Percentiles rank a stretch among this genome's conserved stretches.
phyloP scores from a whole-genome alignment of 1,140 invertebrate genomes.

The Drosophila hydei region DNA sequence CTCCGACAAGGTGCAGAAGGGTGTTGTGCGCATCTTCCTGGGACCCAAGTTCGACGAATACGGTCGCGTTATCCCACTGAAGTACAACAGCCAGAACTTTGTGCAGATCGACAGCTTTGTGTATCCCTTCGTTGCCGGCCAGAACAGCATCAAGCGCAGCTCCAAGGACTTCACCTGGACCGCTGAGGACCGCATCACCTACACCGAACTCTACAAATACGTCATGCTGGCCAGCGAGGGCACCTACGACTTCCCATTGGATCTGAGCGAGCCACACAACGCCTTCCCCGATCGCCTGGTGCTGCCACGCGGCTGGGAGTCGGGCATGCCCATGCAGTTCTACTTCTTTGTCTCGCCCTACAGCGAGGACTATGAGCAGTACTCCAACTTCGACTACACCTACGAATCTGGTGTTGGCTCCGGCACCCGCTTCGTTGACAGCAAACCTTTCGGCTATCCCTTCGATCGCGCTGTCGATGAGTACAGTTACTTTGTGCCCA shows the following conservation, averaged over 20 bases:
- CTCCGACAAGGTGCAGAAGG: conserved; percentile 84
- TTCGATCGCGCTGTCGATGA: conserved; percentile 84
- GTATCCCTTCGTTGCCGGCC: conserved; percentile 87
- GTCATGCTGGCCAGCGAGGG: conserved; percentile 85
- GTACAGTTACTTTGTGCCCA: conserved; percentile 78
- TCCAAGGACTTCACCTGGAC: conserved; percentile 88
- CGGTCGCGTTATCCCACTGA: conserved; percentile 85
- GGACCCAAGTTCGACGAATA: conserved; percentile 86
- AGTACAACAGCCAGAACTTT: conserved; percentile 87
- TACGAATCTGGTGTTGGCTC: conserved; percentile 68
- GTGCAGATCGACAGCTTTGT: conserved; percentile 89
- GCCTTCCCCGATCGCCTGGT: conserved; percentile 86
- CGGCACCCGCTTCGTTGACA: conserved; percentile 72
- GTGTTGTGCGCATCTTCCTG: conserved; percentile 85
- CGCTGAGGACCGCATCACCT: conserved; percentile 87
- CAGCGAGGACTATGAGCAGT: conserved; percentile 69
- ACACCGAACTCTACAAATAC: conserved; percentile 86
- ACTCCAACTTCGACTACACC: conserved; percentile 64
- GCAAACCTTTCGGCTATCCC: conserved; percentile 82
- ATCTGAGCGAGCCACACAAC: conserved; percentile 84
- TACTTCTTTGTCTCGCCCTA: conserved; percentile 85
- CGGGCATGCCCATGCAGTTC: conserved; percentile 87
- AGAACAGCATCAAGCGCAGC: conserved; percentile 88
- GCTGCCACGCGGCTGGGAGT: conserved; percentile 86
- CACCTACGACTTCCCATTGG: conserved; percentile 84